Evolutionary conservation across 2,888 invertebrate genomes (phyloP).

Genomic region (Netelia fuscicornis): DNA sequence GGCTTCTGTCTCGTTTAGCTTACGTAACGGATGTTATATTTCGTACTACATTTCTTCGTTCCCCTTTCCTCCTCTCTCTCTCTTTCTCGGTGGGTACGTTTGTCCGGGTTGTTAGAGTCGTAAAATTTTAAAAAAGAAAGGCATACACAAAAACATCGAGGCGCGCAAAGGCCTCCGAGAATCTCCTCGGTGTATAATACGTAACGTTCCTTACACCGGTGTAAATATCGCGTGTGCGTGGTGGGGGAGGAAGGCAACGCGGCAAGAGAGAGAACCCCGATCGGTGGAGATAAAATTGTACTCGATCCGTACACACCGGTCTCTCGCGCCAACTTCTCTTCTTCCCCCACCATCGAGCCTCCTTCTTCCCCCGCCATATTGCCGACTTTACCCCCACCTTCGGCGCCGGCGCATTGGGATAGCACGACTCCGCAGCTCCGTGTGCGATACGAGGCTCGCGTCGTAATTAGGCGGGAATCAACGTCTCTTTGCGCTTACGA

Average conservation of each 20-base stretch:
- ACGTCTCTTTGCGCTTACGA: conserved; percentile 56
- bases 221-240: background rate
- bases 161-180: no score
- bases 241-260: background rate
- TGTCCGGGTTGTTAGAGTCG: no score
- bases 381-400: background rate
- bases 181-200: no score
- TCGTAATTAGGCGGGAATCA: conserved; percentile 77
- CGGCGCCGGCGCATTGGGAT: conserved; percentile 2
- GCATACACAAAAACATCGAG: no score
- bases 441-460: conserved; percentile 39
- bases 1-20: background rate
- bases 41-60: background rate
- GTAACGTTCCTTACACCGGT: background rate
- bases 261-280: background rate
- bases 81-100: no score
- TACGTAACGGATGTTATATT: background rate
- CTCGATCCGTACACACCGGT: background rate
- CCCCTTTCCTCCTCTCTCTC: no score
- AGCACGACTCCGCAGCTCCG: background rate
- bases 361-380: background rate
- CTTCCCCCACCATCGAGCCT: background rate
- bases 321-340: background rate
- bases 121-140: no score
- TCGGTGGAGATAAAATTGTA: background rate